A percentile compares a stretch with the other conserved stretches of the same genome.
Evolutionary conservation across 2,113 vertebrate genomes (phyloP).

Genomic region (Trichechus manatus): DNA sequence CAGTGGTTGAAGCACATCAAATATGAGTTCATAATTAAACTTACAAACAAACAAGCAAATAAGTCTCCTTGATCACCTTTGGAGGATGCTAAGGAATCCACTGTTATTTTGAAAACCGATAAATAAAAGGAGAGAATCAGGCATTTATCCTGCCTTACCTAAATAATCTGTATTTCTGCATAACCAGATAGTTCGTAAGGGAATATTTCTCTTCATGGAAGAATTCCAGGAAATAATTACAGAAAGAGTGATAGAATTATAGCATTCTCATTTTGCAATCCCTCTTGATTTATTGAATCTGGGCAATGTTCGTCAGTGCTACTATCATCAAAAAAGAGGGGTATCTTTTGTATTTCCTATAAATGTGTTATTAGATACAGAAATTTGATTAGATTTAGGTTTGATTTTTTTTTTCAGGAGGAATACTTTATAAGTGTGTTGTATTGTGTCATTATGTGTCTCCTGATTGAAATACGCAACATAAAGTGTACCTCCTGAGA

Average conservation of each 20-base stretch:
- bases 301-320: not conserved
- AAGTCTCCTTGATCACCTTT: not conserved
- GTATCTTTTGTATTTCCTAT: not conserved
- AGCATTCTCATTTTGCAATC: slow-evolving; percentile 21
- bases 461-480: not conserved
- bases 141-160: not conserved
- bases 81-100: not conserved
- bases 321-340: not conserved
- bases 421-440: slow-evolving; percentile 1
- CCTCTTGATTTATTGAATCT: not conserved
- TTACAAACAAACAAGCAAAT: not conserved
- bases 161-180: not conserved
- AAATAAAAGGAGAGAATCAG: not conserved
- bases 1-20: not conserved
- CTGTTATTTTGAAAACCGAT: slow-evolving; percentile 24
- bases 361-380: not conserved
- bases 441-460: not conserved
- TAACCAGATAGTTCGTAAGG: not conserved
- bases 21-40: not conserved
- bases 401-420: not conserved
- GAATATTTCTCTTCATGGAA: slow-evolving; percentile 26
- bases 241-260: not conserved
- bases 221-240: slow-evolving; percentile 43
- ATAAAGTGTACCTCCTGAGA: not conserved
- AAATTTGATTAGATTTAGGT: not conserved